These are phyloP conservation scores for Alloscopus bannaensis DNA, from an alignment of 2,888 invertebrate species.

Conservation along the genomic window DNA sequence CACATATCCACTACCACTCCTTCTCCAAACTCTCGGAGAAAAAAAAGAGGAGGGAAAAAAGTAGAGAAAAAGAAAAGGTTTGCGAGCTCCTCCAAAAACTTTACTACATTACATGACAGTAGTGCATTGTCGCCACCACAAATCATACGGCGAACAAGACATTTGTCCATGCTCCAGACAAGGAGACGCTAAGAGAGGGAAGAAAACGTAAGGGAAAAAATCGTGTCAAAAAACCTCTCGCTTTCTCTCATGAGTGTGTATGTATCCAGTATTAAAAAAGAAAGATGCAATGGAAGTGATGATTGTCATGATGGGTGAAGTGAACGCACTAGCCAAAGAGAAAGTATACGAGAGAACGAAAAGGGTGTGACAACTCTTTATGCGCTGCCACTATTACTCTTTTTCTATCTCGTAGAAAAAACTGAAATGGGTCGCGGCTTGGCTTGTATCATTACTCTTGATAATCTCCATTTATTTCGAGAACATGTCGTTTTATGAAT, in stretches of 20 bases:
- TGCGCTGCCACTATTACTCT: constrained; percentile 34
- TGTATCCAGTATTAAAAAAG: too few relatives aligned
- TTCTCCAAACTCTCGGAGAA: too few relatives aligned
- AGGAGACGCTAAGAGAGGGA: constrained; percentile 1
- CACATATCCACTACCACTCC: too few relatives aligned
- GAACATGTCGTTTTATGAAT: constrained; percentile 5
- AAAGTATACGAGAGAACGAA: constrained; percentile 11
- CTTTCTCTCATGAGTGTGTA: neutral
- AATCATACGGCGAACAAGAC: constrained; percentile 43
- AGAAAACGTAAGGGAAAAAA: constrained; percentile 24
- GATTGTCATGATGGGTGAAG: constrained; percentile 25
- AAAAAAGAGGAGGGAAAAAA: too few relatives aligned
- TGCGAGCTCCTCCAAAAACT: too few relatives aligned
- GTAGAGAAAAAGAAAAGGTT: too few relatives aligned
- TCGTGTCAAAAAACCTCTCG: neutral
- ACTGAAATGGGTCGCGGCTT: constrained; percentile 41
- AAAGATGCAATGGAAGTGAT: constrained; percentile 28
- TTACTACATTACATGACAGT: constrained; percentile 47
- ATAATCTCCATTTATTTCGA: constrained; percentile 30
- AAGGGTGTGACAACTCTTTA: constrained; percentile 48
- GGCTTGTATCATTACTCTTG: constrained; percentile 43
- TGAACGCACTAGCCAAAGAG: constrained; percentile 13
- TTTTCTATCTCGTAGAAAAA: constrained; percentile 8
- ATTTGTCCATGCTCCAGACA: constrained; percentile 38
- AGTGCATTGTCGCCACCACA: constrained; percentile 56